These are phyloP conservation scores for Heliconius himera DNA, from an alignment of 1,140 invertebrate genomes.

Conservation along the genomic window DNA sequence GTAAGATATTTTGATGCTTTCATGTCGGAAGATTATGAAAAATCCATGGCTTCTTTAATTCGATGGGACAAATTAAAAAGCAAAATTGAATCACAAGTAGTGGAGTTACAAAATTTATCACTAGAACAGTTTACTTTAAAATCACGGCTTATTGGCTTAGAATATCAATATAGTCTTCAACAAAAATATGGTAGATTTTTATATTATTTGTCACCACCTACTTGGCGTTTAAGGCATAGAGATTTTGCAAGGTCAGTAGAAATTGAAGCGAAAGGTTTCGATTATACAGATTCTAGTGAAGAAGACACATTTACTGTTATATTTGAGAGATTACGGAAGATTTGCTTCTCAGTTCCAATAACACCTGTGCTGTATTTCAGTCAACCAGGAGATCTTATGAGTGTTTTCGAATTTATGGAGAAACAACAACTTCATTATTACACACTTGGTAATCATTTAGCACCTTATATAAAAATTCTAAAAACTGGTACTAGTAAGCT, in stretches of 20 bases:
- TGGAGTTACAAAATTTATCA: constrained; percentile 72
- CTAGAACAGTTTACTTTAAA: constrained; percentile 74
- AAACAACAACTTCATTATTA: constrained; percentile 77
- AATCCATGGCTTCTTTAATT: constrained; percentile 80
- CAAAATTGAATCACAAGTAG: constrained; percentile 69
- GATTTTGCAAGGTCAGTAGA: constrained; percentile 70
- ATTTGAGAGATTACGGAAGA: constrained; percentile 78
- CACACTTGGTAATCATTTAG: constrained; percentile 54
- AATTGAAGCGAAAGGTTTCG: constrained; percentile 72
- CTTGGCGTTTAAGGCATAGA: constrained; percentile 79
- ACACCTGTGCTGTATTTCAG: constrained; percentile 82
- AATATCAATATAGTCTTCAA: constrained; percentile 83
- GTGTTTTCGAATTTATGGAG: constrained; percentile 83
- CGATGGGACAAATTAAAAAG: constrained; percentile 74
- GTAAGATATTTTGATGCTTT: constrained; percentile 82
- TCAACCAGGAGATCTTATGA: constrained; percentile 80
- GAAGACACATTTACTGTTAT: constrained; percentile 75
- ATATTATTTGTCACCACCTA: constrained; percentile 83
- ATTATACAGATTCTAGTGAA: constrained; percentile 58
- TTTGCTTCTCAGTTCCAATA: constrained; percentile 63
- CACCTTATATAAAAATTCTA: constrained; percentile 50
- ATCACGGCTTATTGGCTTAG: constrained; percentile 82
- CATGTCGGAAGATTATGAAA: constrained; percentile 82
- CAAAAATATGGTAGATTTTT: constrained; percentile 86
- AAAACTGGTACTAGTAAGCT: constrained; percentile 51